Evolutionary conservation across 1,140 invertebrate genomes (phyloP).

Genomic region (Hormaphis cornu): DNA sequence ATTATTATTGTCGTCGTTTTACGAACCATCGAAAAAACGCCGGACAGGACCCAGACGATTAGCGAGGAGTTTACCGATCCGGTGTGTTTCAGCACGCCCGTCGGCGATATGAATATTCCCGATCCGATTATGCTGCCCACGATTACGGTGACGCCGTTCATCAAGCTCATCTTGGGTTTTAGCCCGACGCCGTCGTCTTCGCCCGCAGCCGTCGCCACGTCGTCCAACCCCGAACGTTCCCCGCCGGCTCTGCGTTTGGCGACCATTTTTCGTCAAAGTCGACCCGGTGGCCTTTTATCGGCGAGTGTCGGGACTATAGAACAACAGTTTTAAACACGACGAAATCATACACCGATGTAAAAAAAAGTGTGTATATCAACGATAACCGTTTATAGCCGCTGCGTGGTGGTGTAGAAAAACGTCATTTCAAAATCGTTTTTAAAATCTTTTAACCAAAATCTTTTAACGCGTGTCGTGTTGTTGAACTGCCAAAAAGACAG

Average conservation of each 20-base stretch:
- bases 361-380: too few species aligned
- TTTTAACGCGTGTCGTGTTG: too few species aligned
- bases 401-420: too few species aligned
- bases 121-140: slow-evolving; percentile 91
- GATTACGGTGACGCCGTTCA: slow-evolving; percentile 88
- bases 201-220: background rate
- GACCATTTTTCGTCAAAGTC: background rate
- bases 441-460: too few species aligned
- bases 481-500: too few species aligned
- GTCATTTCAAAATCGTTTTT: too few species aligned
- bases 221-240: slow-evolving; percentile 39
- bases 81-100: slow-evolving; percentile 73
- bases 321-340: too few species aligned
- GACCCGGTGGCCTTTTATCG: background rate
- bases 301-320: background rate
- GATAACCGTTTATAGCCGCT: too few species aligned
- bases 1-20: too few species aligned
- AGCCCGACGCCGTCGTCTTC: slow-evolving; percentile 51
- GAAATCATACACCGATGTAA: too few species aligned
- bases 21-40: slow-evolving; percentile 74
- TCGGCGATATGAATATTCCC: slow-evolving; percentile 90
- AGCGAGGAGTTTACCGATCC: slow-evolving; percentile 80
- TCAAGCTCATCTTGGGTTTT: slow-evolving; percentile 85
- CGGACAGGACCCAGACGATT: slow-evolving; percentile 78
- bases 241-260: background rate